Percentiles rank a stretch among this genome's conserved stretches.
Conservation (phyloP, 2,888 invertebrate species). For the Dryomyza anilis region DNA sequence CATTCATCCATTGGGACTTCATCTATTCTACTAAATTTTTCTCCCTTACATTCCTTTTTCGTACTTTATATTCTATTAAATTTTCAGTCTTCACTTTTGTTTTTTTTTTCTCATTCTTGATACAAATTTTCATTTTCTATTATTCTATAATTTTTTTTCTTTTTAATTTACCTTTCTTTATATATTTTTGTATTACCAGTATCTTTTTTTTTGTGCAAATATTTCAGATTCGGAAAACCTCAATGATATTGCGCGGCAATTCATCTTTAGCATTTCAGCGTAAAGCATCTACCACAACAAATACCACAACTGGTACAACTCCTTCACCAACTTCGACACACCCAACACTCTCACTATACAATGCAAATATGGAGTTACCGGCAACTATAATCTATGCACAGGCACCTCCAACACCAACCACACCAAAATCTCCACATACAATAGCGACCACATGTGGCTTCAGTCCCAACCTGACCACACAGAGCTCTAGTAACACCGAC, state of each 20-base stretch:
- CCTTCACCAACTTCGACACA: background rate
- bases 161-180: too few species aligned
- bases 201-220: background rate
- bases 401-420: conserved; percentile 23
- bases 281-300: conserved; percentile 5
- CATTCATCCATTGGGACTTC: too few species aligned
- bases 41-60: background rate
- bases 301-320: conserved; percentile 25
- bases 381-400: conserved; percentile 6
- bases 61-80: background rate
- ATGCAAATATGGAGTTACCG: conserved; percentile 20
- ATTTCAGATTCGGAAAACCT: conserved; percentile 43
- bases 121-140: background rate
- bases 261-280: background rate
- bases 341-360: conserved; percentile 24
- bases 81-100: background rate
- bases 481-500: conserved; percentile 37
- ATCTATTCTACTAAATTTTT: too few species aligned
- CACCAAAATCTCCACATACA: conserved; percentile 37
- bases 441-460: conserved; percentile 40
- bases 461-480: conserved; percentile 39
- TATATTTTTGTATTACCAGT: too few species aligned
- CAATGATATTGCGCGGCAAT: conserved; percentile 41
- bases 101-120: background rate
- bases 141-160: background rate